Evolutionary conservation across 2,113 vertebrate genomes (phyloP).

Genomic region (Dicerorhinus sumatrensis): DNA sequence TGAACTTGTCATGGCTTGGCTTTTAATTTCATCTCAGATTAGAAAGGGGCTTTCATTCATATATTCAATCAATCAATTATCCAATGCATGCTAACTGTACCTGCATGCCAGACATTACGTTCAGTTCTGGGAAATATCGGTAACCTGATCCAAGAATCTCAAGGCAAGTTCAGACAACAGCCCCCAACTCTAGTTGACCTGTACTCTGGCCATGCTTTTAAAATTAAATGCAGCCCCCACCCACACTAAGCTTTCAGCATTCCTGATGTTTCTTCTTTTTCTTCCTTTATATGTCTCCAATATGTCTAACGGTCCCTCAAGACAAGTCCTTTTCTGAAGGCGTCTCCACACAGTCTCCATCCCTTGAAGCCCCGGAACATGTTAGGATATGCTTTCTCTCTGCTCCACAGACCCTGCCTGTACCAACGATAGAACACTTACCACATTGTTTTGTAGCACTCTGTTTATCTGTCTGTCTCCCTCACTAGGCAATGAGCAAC

Average conservation of each 20-base stretch:
- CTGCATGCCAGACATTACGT: no score
- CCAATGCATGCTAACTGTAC: neutral
- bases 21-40: neutral
- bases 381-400: neutral
- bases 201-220: neutral
- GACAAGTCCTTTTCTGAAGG: neutral
- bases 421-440: neutral
- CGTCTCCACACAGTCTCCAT: neutral
- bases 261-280: neutral
- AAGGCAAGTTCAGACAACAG: neutral
- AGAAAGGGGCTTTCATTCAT: neutral
- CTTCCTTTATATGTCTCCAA: neutral
- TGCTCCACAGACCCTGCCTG: fast-evolving
- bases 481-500: neutral
- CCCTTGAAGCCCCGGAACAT: neutral
- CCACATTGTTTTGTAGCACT: neutral
- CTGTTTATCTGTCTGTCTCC: neutral
- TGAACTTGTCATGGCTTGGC: neutral
- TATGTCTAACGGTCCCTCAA: neutral
- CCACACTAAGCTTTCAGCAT: neutral
- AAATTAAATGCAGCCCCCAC: neutral
- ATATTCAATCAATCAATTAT: neutral
- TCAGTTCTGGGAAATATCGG: neutral
- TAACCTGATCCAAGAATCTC: neutral
- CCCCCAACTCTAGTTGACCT: neutral